Evolutionary conservation across 2,888 invertebrate genomes (phyloP).

Genomic region (Eilema sororculum): DNA sequence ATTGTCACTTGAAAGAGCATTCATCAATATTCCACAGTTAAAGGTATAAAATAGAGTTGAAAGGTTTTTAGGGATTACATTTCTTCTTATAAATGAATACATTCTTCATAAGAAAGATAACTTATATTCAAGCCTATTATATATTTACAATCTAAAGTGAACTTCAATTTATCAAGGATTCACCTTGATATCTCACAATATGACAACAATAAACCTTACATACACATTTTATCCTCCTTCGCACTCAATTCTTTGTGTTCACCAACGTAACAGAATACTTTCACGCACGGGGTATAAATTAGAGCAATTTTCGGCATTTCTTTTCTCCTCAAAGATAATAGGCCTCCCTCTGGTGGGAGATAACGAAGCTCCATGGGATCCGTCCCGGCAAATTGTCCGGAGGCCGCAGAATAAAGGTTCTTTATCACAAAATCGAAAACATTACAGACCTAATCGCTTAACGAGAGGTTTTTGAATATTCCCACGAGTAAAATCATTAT

Average conservation of each 20-base stretch:
- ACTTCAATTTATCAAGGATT: too few relatives aligned
- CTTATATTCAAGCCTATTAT: too few relatives aligned
- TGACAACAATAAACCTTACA: slow-evolving; percentile 5
- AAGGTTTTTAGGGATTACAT: too few relatives aligned
- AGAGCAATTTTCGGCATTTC: slow-evolving; percentile 76
- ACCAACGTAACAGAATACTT: slow-evolving; percentile 34
- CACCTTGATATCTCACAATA: slow-evolving; percentile 1
- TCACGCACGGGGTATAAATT: slow-evolving; percentile 65
- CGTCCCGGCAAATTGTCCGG: slow-evolving; percentile 46
- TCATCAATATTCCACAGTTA: background rate
- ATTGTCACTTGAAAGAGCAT: too few relatives aligned
- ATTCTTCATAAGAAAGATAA: too few relatives aligned
- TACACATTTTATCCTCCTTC: background rate
- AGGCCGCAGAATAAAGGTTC: slow-evolving; percentile 38
- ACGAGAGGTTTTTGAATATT: slow-evolving; percentile 56
- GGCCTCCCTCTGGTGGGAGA: slow-evolving; percentile 68
- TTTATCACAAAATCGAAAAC: slow-evolving; percentile 58
- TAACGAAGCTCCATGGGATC: slow-evolving; percentile 74
- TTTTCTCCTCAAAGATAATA: slow-evolving; percentile 76
- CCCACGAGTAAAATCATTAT: slow-evolving; percentile 34
- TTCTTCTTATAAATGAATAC: too few relatives aligned
- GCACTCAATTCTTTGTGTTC: slow-evolving; percentile 12
- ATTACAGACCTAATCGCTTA: slow-evolving; percentile 63
- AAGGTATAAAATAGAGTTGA: background rate
- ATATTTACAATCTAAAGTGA: too few relatives aligned